Base-by-base conservation (phyloP, 2,888 invertebrate genomes). In the Pollenia angustigena region DNA sequence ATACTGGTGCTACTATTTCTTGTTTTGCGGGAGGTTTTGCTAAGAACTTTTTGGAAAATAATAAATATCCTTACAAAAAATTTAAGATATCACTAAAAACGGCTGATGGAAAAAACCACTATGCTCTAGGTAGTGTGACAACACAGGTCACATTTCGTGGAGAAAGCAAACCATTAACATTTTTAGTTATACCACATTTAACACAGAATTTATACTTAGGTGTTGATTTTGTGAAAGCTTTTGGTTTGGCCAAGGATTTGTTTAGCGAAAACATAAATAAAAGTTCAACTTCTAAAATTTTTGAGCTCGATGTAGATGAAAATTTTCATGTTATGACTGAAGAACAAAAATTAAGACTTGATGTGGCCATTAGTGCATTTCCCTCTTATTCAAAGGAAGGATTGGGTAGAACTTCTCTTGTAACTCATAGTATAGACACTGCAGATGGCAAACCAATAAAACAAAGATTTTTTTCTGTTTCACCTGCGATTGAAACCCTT, bases 151-250 rank as follows among this genome's bases (percentile, higher is more conserved):
- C 48, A 14, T 62, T 74, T 44, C n/a, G 44, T 10, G 64, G n/a
- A 44, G 44, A 9, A 11, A 16, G 44, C 10, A 64, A 64, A 64
- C 16, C 44, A 2, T 18, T 66, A 11, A 66, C 14, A 11, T 48
- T 46, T 50, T 48, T 68, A 32, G 32, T 48, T 9, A 48, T 50
- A 6, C 23, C 48, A 44, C 16, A 76, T 11, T 56, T 76, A 4
- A 66, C 56, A 16, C 76, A 76, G 50, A 76, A 76, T 8, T 14
- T 76, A 10, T 76, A 76, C 9, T 56, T 76, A 54, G 76, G 76
- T 8, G 56, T 54, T 4, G 76, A 66, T 76, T 76, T 76, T 46
- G 76, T 76, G 8, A 9, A n/a, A n/a, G 2, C 66, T 7, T 75
- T 75, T 75, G 75, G 44, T 11, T 54, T 66, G 46, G 66, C 66